Percentiles rank a stretch among this genome's conserved stretches.
Conservation (phyloP, 92 coral and sea anemone genomes). For the Palythoa grandis region DNA sequence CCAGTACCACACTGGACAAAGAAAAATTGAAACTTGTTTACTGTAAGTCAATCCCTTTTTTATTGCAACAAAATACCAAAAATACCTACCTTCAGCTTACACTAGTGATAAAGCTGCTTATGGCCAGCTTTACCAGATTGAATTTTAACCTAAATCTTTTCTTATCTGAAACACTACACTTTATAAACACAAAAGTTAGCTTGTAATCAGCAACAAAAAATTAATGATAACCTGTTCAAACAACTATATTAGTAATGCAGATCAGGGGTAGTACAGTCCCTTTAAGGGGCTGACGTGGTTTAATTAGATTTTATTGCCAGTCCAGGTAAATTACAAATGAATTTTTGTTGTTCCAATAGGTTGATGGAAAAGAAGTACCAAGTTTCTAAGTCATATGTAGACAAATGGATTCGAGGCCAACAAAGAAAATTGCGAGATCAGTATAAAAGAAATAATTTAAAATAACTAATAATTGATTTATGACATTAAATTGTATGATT, state of each 20-base stretch:
- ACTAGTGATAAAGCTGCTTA: neutral
- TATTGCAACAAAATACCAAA: neutral
- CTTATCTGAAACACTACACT: conserved; percentile 6
- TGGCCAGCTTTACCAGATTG: conserved; percentile 8
- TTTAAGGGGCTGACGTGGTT: neutral
- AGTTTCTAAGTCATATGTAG: conserved; percentile 6
- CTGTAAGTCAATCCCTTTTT: conserved; percentile 43
- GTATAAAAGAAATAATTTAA: no score
- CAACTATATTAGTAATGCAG: neutral
- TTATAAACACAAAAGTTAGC: neutral
- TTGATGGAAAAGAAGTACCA: conserved; percentile 49
- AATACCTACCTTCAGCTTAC: conserved; percentile 6
- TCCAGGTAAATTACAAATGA: conserved; percentile 26
- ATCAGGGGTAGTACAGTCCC: neutral
- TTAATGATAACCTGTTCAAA: conserved; percentile 6
- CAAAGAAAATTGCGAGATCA: conserved; percentile 42
- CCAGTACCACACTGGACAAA: conserved; percentile 48
- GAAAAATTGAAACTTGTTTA: conserved; percentile 46
- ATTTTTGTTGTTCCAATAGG: conserved; percentile 12
- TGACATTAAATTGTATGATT: conserved; percentile 5
- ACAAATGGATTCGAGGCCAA: conserved; percentile 55
- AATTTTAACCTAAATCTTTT: conserved; percentile 10
- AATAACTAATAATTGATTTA: neutral
- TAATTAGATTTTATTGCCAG: neutral
- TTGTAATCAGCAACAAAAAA: neutral